Evolutionary conservation across 2,797 vertebrate genomes (phyloP), one percentile per base, ranked within the genome.

Genomic region (Diplodus puntazzo): DNA sequence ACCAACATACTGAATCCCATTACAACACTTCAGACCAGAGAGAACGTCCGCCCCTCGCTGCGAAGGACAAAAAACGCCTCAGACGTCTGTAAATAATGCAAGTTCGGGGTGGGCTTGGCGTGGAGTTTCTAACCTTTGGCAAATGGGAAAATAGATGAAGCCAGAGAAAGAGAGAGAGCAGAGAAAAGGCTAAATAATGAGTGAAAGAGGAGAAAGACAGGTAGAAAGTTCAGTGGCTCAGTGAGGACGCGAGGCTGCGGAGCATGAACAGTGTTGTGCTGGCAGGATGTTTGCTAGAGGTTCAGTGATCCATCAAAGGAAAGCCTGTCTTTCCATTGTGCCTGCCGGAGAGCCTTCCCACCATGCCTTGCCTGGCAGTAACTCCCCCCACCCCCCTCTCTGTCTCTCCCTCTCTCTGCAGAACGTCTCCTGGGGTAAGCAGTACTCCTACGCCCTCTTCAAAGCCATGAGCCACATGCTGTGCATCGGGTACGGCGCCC

Each of bases 391-490:
- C 54, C 73, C 52, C 73, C 64, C 43, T 57, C 74, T 79, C 60
- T 46, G 48, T 79, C 77, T 81, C 43, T 13, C 64, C 45, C 13
- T 54, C 59, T 69, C 48, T 67, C 57, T 77, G 30, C 95, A 99
- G 98, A 99, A 99, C 0, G 97, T 98, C 80, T 99, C 98, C 71
- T 99, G 98, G 98, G 98, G 98, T 80, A 99, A 98, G 94, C 98
- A 99, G 90, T 99, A 99, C 85, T 99, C 98, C 0, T 99, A 99
- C 0, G 98, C 98, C 49, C 97, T 99, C 88, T 99, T 99, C 95
- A 99, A 99, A 96, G 98, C 98, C 49, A 99, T 99, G 98, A 99
- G 98, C 91, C 98, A 99, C 86, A 99, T 99, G 98, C 94, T 99
- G 73, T 99, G 98, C 87, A 99, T 99, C 16, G 98, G 98, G 13